Percentiles rank a stretch among this genome's conserved stretches.
phyloP scores from a whole-genome alignment of 2,888 invertebrate genomes.

The Caradrina kadenii region DNA sequence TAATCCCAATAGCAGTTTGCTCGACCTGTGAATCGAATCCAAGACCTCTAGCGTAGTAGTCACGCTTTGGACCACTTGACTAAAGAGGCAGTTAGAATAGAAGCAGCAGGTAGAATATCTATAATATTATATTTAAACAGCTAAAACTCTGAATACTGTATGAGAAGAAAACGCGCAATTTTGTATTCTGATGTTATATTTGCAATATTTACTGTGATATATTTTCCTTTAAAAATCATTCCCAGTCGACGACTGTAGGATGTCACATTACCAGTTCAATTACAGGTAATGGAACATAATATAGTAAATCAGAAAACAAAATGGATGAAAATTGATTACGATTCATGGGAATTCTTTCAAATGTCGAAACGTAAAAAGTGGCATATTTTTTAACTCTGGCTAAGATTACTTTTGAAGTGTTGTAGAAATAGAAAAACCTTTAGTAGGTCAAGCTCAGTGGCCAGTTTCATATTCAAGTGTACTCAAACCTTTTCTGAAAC shows the following conservation, averaged over 20 bases:
- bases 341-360: not conserved
- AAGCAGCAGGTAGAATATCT: too few relatives aligned
- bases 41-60: too few relatives aligned
- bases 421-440: conserved; percentile 6
- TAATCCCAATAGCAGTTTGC: too few relatives aligned
- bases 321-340: conserved; percentile 1
- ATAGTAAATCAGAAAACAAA: conserved; percentile 22
- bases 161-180: conserved; percentile 32
- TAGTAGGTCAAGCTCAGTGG: conserved; percentile 17
- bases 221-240: conserved; percentile 23
- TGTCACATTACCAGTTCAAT: conserved; percentile 30
- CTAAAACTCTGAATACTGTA: conserved; percentile 26
- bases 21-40: too few relatives aligned
- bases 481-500: conserved; percentile 22
- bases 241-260: conserved; percentile 11
- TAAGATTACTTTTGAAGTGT: not conserved
- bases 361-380: not conserved
- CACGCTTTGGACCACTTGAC: too few relatives aligned
- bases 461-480: conserved; percentile 31
- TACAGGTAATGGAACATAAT: conserved; percentile 31
- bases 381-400: not conserved
- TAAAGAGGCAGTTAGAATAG: too few relatives aligned
- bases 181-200: conserved; percentile 33
- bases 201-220: conserved; percentile 30
- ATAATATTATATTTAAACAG: conserved; percentile 10